Evolutionary conservation across 2,888 invertebrate genomes (phyloP).

Genomic region (Liopterus haemorrhoidalis): DNA sequence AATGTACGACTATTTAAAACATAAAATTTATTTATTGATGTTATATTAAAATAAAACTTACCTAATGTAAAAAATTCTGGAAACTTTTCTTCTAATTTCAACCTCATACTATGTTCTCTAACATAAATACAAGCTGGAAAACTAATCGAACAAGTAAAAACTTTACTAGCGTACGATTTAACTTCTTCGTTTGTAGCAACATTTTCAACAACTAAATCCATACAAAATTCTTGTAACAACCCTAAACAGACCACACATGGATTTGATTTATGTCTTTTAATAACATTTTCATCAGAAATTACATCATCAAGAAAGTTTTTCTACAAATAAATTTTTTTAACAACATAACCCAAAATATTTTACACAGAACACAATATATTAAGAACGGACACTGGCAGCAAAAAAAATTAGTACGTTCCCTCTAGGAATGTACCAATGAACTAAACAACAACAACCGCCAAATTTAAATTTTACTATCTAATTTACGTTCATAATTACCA

Average conservation of each 20-base stretch:
- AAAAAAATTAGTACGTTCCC: too few species aligned
- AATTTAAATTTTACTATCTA: too few species aligned
- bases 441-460: too few species aligned
- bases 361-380: too few species aligned
- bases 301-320: conserved; percentile 29
- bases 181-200: conserved; percentile 50
- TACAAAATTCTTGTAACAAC: conserved; percentile 56
- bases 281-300: conserved; percentile 17
- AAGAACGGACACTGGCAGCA: too few species aligned
- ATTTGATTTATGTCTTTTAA: conserved; percentile 48
- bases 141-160: conserved; percentile 64
- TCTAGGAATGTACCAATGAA: too few species aligned
- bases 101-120: conserved; percentile 60
- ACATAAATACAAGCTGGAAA: conserved; percentile 63
- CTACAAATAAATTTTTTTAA: conserved; percentile 18
- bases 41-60: conserved; percentile 34
- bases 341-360: too few species aligned
- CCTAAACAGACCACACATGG: conserved; percentile 69
- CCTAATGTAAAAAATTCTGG: conserved; percentile 47
- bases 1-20: too few species aligned
- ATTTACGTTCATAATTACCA: too few species aligned
- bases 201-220: conserved; percentile 50
- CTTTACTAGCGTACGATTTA: conserved; percentile 56
- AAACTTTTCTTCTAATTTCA: conserved; percentile 54
- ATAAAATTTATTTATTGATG: conserved; percentile 21